A percentile compares a stretch with the other conserved stretches of the same genome.
phyloP scores from a whole-genome alignment of 2,797 vertebrate species.

The Scolopax rusticola region DNA sequence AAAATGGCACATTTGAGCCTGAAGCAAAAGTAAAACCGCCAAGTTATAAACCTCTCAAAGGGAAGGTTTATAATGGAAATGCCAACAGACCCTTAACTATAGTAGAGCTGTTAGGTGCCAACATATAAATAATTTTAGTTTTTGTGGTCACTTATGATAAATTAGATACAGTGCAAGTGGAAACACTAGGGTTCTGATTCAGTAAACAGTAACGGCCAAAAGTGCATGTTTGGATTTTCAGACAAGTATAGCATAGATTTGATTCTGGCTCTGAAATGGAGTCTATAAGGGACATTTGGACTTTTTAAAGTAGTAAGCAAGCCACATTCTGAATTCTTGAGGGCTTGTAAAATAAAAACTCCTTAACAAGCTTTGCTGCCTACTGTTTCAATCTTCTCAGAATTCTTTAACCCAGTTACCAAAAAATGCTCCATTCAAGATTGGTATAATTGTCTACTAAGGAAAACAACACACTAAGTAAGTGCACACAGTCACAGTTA shows the following conservation, averaged over 20 bases:
- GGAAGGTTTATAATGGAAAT: slow-evolving; percentile 79
- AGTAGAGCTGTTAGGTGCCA: slow-evolving; percentile 73
- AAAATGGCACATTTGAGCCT: slow-evolving; percentile 77
- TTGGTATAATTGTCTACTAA: slow-evolving; percentile 50
- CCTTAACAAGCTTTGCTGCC: slow-evolving; percentile 74
- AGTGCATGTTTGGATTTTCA: slow-evolving; percentile 73
- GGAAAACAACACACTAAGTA: slow-evolving; percentile 30
- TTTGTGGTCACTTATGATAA: slow-evolving; percentile 77
- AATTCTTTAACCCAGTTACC: slow-evolving; percentile 64
- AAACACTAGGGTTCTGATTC: slow-evolving; percentile 76
- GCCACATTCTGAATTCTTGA: slow-evolving; percentile 69
- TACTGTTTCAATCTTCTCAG: slow-evolving; percentile 71
- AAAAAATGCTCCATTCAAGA: slow-evolving; percentile 62
- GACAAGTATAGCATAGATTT: slow-evolving; percentile 73
- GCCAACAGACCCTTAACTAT: slow-evolving; percentile 79
- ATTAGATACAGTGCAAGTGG: slow-evolving; percentile 78
- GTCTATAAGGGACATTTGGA: slow-evolving; percentile 59
- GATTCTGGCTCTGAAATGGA: slow-evolving; percentile 61
- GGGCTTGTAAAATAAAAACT: slow-evolving; percentile 66
- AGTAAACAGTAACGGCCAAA: slow-evolving; percentile 72
- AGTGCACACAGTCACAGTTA: not conserved
- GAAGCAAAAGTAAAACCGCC: slow-evolving; percentile 78
- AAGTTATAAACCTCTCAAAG: slow-evolving; percentile 81
- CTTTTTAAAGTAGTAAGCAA: slow-evolving; percentile 54
- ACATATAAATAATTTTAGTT: slow-evolving; percentile 79